These are phyloP conservation scores for Drosophila mojavensis DNA, from an alignment of 1,140 invertebrate species.

Conservation along the genomic window DNA sequence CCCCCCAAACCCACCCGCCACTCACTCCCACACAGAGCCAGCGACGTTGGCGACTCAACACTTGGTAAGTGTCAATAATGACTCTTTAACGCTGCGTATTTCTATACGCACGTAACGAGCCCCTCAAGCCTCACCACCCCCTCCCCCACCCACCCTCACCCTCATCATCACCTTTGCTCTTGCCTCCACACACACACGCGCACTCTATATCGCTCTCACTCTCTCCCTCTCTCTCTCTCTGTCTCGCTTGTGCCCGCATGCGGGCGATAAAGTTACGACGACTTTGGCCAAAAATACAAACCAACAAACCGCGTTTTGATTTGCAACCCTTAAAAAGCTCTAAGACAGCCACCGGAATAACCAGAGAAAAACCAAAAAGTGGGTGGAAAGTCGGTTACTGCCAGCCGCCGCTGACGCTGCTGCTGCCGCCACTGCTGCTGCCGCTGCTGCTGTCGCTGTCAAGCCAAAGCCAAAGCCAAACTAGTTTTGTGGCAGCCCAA, in stretches of 20 bases:
- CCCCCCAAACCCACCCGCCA: too few relatives aligned
- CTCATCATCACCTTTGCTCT: background rate
- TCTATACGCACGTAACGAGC: constrained; percentile 1
- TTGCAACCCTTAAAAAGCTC: constrained; percentile 78
- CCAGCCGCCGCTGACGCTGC: constrained; percentile 8
- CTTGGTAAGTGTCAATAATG: constrained; percentile 78
- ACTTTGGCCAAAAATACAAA: constrained; percentile 82
- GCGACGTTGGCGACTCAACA: constrained; percentile 13
- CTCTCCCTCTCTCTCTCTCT: constrained; percentile 11
- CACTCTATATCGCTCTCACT: constrained; percentile 14
- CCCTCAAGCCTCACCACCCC: background rate
- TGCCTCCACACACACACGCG: constrained; percentile 5
- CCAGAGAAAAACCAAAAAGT: constrained; percentile 76
- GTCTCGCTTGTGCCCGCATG: constrained; percentile 20
- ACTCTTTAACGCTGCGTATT: constrained; percentile 59
- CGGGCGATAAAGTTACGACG: constrained; percentile 71
- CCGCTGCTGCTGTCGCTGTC: constrained; percentile 23
- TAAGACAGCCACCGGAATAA: constrained; percentile 64
- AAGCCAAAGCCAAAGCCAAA: constrained; percentile 65
- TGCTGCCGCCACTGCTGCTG: constrained; percentile 7
- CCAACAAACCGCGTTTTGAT: constrained; percentile 82
- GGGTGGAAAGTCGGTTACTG: constrained; percentile 71
- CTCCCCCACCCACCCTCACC: background rate
- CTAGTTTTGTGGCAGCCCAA: constrained; percentile 71
- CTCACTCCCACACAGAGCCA: too few relatives aligned